phyloP scores from a whole-genome alignment of 2,797 vertebrate species.

The Microhierax caerulescens region DNA sequence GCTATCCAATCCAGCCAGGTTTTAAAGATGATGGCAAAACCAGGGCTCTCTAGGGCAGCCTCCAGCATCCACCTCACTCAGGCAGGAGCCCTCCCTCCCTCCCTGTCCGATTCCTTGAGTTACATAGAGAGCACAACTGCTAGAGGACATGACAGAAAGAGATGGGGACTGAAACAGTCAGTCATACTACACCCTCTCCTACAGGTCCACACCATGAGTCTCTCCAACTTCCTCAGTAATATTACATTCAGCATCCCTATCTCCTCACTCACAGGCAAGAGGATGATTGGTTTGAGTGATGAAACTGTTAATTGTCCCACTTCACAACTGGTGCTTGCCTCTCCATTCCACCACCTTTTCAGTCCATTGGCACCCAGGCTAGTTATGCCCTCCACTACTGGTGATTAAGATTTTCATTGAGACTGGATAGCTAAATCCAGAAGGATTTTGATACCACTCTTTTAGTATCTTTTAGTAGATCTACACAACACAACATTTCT shows the following conservation, averaged over 20 bases:
- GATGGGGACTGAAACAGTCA: not conserved
- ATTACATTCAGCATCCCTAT: not conserved
- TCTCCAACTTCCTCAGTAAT: not conserved
- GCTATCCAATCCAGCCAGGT: not conserved
- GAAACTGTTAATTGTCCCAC: not conserved
- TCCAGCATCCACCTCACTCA: not conserved
- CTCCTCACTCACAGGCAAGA: not conserved
- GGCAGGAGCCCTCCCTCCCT: not conserved
- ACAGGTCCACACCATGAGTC: accelerated
- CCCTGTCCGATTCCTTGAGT: not conserved
- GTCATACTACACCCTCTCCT: not conserved
- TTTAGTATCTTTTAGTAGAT: no score
- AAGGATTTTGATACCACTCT: not conserved
- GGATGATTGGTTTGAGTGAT: not conserved
- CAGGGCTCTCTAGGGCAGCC: not conserved
- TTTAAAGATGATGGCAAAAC: not conserved
- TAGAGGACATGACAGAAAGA: not conserved
- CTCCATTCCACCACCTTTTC: not conserved
- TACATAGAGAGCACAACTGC: accelerated
- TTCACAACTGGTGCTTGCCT: not conserved
- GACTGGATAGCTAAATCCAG: not conserved
- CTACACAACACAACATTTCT: accelerated
- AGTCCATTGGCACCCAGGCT: not conserved
- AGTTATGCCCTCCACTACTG: not conserved
- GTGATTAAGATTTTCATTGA: not conserved